Base-by-base conservation (phyloP, 2,113 vertebrate species). In the Telmatochromis sp. region DNA sequence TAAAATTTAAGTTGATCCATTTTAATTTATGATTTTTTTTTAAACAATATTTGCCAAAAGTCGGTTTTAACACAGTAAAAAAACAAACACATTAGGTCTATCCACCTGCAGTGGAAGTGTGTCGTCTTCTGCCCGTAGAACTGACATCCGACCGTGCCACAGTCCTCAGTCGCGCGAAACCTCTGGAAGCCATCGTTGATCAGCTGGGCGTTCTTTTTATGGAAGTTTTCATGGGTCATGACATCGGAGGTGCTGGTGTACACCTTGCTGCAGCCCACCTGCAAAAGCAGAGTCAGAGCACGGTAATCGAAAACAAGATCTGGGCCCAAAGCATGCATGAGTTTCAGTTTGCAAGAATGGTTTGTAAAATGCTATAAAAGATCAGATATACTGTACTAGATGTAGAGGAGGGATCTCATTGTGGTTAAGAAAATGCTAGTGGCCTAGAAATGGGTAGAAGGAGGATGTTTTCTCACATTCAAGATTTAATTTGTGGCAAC, bases 221-320 rank as follows among this genome's bases (percentile, higher is more conserved):
- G 99, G 92, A 99, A 99, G 97, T 99, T 99, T 95, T 99, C 99
- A 1, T 99, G 99, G 82, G 99, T 99, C 99, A 99, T 99, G 90
- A 99, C 99, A 0, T 99, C 99, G 0, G 98, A 99, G 15, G 98
- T 99, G 95, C 99, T 99, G 3, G 99, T 99, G 85, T 99, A 99
- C 93, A 99, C 98, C 96, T 99, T 99, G 96, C 98, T 99, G 93
- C 99, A 99, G 26, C 98, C 98, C 96, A 99, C 98, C 99, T 99
- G 94, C 33, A 86, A 70, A 68, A 87, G 73, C 51, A 21, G 49
- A 93, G 79, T 89, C 92, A 92, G 81, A 90, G 84, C 6, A 83
- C 31, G 23, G 6, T 94, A 89, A 95, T 89, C 14, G 15, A 81
- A 87, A 87, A 54, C 11, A 26, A 90, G 85, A 88, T 89, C 80